These are phyloP conservation scores for Drosophila multiciliata DNA, from an alignment of 2,888 invertebrate species.

Conservation along the genomic window DNA sequence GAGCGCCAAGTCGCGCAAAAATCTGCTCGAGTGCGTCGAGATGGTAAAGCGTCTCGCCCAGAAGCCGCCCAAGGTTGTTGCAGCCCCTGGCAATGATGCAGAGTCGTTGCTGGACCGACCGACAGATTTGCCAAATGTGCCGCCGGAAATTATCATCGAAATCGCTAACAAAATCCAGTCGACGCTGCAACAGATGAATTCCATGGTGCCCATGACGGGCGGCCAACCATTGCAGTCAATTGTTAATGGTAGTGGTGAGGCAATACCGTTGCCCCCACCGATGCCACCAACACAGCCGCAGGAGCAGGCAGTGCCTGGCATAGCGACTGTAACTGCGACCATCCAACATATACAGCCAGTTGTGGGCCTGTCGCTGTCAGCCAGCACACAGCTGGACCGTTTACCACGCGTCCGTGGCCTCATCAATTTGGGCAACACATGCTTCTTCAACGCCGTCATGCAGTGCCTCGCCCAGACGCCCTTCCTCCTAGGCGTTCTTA, in stretches of 20 bases:
- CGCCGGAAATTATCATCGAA: constrained; percentile 55
- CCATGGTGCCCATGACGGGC: constrained; percentile 59
- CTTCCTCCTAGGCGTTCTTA: constrained; percentile 89
- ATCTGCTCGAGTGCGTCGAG: constrained; percentile 91
- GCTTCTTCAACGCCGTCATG: constrained; percentile 98
- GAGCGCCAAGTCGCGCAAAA: constrained; percentile 87
- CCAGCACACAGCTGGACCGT: constrained; percentile 44
- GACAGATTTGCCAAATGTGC: not conserved
- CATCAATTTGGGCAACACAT: constrained; percentile 97
- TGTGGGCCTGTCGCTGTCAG: not conserved
- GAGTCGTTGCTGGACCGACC: not conserved
- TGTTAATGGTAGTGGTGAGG: constrained; percentile 15
- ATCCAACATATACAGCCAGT: not conserved
- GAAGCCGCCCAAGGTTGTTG: constrained; percentile 59
- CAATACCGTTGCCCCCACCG: constrained; percentile 48
- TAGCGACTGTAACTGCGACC: constrained; percentile 45
- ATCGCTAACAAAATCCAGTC: constrained; percentile 76
- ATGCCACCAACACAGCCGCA: constrained; percentile 24
- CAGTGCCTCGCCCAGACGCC: constrained; percentile 96
- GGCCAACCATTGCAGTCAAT: constrained; percentile 19
- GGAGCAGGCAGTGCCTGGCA: constrained; percentile 72
- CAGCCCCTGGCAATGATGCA: not conserved
- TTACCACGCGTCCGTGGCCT: constrained; percentile 91
- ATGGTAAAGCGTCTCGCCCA: constrained; percentile 88
- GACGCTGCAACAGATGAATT: constrained; percentile 66